Evolutionary conservation across 2,888 invertebrate genomes (phyloP), one percentile per base, ranked within the genome.

Genomic region (Mycogona germanica): DNA sequence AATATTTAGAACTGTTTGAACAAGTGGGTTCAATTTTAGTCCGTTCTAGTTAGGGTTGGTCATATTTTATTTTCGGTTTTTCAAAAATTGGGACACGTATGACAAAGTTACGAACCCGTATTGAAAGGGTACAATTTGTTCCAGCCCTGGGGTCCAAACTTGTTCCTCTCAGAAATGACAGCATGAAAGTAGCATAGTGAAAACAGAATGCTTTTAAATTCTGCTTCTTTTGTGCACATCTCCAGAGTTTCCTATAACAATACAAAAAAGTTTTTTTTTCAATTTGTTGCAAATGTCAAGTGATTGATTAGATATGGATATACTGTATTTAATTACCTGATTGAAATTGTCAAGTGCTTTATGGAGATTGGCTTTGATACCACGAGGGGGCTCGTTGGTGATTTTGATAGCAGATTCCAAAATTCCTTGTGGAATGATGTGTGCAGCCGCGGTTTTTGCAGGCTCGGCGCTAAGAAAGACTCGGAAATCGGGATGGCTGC

Each of bases 101-200:
- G 35, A 32, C 9, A 12, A 9, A 9, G n/a, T 32, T 32, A 74
- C 65, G 95, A 93, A 55, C 89, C 88, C 55, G 89, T 88, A 72
- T 93, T 95, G 67, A 93, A 96, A 0, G 95, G 95, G 68, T 96
- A 96, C 52, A 87, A 82, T 71, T 92, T 85, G 64, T 92, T 92
- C 91, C 91, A 92, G 3, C 91, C 91, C 69, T 93, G 95, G 1
- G 95, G 88, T 0, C 95, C 95, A 66, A 96, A 96, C 72, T 96
- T 96, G 38, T 89, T 76, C 56, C 93, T 75, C 68, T 96, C 91
- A 0, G 92, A 91, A 0, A 95, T 92, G 0, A 93, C 92, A 0
- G 95, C 95, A 68, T 96, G 96, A 70, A 96, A 96, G 67, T 96
- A 96, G 66, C 91, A 92, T 0, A 96, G 74, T 0, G 92, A 81